Evolutionary conservation across 2,888 invertebrate species (phyloP).

Genomic region (Drosophila limbata): DNA sequence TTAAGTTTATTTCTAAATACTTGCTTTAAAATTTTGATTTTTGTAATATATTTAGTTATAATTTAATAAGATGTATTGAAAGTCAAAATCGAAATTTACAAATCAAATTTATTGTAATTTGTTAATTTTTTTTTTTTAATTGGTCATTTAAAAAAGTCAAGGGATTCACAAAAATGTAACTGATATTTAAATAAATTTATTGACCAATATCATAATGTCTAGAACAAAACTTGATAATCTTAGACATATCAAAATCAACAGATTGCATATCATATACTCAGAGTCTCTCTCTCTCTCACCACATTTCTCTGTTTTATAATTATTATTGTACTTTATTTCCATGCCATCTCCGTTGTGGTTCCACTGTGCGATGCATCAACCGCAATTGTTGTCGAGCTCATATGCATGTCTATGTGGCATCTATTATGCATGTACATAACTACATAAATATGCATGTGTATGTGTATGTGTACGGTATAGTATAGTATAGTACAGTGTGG

Average conservation of each 20-base stretch:
- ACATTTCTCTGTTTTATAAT: not conserved
- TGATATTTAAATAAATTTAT: not conserved
- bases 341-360: not conserved
- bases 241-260: not conserved
- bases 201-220: not conserved
- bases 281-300: not conserved
- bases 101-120: no score
- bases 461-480: not conserved
- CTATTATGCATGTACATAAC: conserved; percentile 35
- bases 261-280: not conserved
- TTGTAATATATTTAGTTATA: no score
- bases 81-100: no score
- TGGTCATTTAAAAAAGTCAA: no score
- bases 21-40: no score
- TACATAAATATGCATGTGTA: conserved; percentile 4
- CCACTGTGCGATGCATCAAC: conserved; percentile 38
- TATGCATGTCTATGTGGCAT: conserved; percentile 36
- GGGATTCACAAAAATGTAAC: not conserved
- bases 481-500: conserved; percentile 13
- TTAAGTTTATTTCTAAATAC: no score
- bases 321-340: not conserved
- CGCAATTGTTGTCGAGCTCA: conserved; percentile 70
- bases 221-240: not conserved
- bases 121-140: no score
- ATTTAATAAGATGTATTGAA: no score